phyloP scores from a whole-genome alignment of 2,888 invertebrate genomes.

The Heteromurus nitidus region DNA sequence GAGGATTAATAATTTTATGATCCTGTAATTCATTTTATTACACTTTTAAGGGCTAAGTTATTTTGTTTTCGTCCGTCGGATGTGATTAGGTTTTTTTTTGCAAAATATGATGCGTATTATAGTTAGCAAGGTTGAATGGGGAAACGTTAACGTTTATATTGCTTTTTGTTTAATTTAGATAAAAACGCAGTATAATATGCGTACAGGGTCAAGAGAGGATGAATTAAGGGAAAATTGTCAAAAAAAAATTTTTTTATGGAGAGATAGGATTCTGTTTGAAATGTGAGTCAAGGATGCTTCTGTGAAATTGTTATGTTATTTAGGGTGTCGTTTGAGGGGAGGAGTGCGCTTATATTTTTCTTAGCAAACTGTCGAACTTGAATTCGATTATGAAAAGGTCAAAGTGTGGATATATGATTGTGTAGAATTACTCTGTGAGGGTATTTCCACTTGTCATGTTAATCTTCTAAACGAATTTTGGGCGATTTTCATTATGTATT shows the following conservation, averaged over 20 bases:
- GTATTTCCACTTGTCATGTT: too few relatives aligned
- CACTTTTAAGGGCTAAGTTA: not conserved
- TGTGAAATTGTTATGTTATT: not conserved
- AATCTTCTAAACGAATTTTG: too few relatives aligned
- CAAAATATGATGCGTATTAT: not conserved
- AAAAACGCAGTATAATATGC: not conserved
- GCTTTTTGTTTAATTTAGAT: too few relatives aligned
- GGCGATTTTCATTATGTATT: too few relatives aligned
- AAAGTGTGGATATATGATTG: not conserved
- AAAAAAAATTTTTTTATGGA: not conserved
- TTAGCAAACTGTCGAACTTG: too few relatives aligned
- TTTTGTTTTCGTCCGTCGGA: not conserved
- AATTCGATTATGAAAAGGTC: too few relatives aligned
- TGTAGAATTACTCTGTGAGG: not conserved
- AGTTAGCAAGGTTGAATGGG: constrained; percentile 7
- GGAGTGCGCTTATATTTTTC: not conserved
- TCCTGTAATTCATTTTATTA: too few relatives aligned
- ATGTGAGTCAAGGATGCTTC: constrained; percentile 6
- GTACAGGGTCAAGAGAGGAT: not conserved
- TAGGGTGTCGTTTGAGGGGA: not conserved
- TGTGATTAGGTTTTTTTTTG: not conserved
- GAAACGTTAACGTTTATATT: not conserved
- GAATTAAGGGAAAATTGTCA: constrained; percentile 8
- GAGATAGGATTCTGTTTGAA: not conserved
- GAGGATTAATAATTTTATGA: too few relatives aligned